These are phyloP conservation scores for Spheniscus mendiculus DNA, from an alignment of 2,113 vertebrate genomes.

Conservation along the genomic window DNA sequence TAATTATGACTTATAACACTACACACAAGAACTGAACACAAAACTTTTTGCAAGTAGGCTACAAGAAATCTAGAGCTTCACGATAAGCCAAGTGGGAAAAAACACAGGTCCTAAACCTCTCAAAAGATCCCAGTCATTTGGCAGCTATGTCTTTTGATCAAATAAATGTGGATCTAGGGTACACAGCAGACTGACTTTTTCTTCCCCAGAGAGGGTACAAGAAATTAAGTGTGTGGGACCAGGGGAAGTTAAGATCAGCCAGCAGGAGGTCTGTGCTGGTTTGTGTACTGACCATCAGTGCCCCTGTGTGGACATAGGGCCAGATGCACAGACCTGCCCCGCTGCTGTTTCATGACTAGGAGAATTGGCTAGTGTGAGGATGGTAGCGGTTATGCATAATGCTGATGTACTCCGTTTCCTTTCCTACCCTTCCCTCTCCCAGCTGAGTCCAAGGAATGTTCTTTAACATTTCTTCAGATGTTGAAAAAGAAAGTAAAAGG, in stretches of 20 bases:
- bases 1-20: background rate
- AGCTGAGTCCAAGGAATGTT: background rate
- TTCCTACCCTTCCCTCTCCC: background rate
- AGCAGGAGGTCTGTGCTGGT: background rate
- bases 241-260: background rate
- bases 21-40: background rate
- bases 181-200: background rate
- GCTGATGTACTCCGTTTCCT: background rate
- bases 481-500: background rate
- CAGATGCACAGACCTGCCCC: background rate
- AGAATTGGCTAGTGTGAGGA: fast-evolving
- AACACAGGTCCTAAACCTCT: background rate
- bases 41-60: background rate
- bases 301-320: fast-evolving
- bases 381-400: too few relatives aligned
- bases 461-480: background rate
- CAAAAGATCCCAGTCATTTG: background rate
- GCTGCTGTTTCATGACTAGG: background rate
- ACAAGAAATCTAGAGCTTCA: background rate
- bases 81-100: background rate
- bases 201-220: fast-evolving
- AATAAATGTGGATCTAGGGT: background rate
- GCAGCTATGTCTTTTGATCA: background rate
- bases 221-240: background rate
- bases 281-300: background rate